Conservation (phyloP, 2,797 vertebrate genomes). For the Chaetodon trifasciatus region DNA sequence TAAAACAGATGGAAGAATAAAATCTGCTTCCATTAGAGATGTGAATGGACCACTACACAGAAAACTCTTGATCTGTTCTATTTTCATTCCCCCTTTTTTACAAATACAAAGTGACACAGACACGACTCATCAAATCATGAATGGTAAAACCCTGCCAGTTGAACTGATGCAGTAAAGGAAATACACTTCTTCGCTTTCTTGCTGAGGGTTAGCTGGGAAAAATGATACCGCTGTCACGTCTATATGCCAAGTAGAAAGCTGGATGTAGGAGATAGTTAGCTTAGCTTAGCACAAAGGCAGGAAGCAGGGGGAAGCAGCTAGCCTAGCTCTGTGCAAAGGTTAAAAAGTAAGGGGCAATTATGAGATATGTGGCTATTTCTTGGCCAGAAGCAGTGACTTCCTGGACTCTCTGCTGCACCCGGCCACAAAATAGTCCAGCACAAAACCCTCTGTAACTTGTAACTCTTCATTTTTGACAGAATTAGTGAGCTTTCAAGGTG, state of each 20-base stretch:
- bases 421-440: background rate
- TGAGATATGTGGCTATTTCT: background rate
- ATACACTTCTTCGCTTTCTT: background rate
- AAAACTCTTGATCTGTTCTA: background rate
- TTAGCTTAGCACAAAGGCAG: conserved; percentile 2
- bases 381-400: background rate
- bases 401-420: background rate
- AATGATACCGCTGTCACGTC: background rate
- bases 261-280: background rate
- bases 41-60: background rate
- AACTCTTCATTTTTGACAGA: too few relatives aligned
- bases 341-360: too few relatives aligned
- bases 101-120: background rate
- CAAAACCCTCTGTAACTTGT: too few relatives aligned
- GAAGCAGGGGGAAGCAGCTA: background rate
- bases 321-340: too few relatives aligned
- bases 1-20: background rate
- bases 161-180: background rate
- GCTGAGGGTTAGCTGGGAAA: background rate
- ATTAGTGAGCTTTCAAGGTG: background rate
- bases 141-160: background rate
- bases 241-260: background rate
- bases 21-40: background rate
- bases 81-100: background rate
- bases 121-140: background rate